Evolutionary conservation across 2,113 vertebrate species (phyloP).

Genomic region (Thymallus thymallus): DNA sequence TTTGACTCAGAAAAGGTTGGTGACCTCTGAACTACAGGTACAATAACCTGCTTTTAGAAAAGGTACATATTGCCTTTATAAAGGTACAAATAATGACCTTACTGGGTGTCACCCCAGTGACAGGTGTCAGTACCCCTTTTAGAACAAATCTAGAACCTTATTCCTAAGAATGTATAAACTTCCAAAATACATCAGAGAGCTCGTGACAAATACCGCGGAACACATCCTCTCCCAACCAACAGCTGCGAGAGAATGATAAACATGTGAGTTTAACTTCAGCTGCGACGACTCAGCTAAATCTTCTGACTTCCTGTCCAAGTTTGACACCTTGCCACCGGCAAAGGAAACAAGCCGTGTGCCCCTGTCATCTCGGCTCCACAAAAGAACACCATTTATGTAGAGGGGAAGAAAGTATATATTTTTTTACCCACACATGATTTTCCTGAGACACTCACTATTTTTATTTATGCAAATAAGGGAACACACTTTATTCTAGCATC

Average conservation of each 20-base stretch:
- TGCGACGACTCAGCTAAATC: slow-evolving; percentile 46
- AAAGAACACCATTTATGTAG: slow-evolving; percentile 10
- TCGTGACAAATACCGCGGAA: slow-evolving; percentile 43
- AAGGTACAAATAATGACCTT: too few species aligned
- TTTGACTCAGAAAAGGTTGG: too few species aligned
- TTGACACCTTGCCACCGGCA: slow-evolving; percentile 52
- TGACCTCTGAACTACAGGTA: too few species aligned
- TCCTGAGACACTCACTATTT: neutral
- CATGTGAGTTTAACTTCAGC: slow-evolving; percentile 31
- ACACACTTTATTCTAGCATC: neutral
- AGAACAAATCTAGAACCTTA: too few species aligned
- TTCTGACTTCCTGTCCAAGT: slow-evolving; percentile 59
- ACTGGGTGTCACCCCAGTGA: too few species aligned
- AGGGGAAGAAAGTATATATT: neutral
- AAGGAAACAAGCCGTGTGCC: slow-evolving; percentile 45
- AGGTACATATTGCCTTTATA: too few species aligned
- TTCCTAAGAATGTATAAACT: too few species aligned
- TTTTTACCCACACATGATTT: neutral
- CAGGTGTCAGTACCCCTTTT: too few species aligned
- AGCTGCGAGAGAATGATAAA: slow-evolving; percentile 59
- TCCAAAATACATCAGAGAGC: too few species aligned
- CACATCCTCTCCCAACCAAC: slow-evolving; percentile 44
- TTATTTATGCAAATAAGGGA: neutral
- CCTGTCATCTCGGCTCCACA: slow-evolving; percentile 45
- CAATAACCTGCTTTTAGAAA: too few species aligned